Conservation (phyloP, 2,888 invertebrate species). For the Microchrysa polita region DNA sequence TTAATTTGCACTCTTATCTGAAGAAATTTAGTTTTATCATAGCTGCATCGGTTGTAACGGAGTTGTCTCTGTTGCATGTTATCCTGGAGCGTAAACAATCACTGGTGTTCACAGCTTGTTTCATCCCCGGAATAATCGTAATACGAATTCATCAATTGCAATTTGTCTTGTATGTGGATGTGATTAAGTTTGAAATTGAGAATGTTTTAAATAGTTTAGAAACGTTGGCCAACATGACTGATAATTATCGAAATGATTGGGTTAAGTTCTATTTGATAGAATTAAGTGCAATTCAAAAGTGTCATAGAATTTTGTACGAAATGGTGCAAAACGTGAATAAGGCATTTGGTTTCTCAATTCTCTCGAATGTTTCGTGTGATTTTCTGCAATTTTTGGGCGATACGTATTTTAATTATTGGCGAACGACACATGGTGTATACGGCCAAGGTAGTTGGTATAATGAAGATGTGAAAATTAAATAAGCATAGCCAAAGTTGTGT, state of each 20-base stretch:
- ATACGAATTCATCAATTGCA: constrained; percentile 17
- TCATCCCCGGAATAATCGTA: neutral
- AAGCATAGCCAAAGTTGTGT: neutral
- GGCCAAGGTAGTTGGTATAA: neutral
- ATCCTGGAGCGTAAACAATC: neutral
- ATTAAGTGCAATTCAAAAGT: neutral
- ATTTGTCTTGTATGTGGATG: constrained; percentile 23
- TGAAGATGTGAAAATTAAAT: neutral
- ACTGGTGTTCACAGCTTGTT: neutral
- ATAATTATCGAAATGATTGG: neutral
- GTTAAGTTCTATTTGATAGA: neutral
- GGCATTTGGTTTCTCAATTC: constrained; percentile 22
- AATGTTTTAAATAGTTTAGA: neutral
- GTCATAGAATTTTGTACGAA: constrained; percentile 1
- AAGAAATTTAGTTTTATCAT: neutral
- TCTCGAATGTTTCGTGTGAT: constrained; percentile 4
- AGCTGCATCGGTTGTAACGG: neutral
- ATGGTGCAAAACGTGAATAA: neutral
- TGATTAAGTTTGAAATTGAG: neutral
- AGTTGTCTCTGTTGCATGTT: neutral
- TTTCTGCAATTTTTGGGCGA: constrained; percentile 23
- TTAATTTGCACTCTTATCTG: neutral
- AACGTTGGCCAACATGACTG: neutral
- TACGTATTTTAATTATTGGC: constrained; percentile 20
- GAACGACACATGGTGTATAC: neutral